Evolutionary conservation across 2,888 invertebrate genomes (phyloP), one percentile per base, ranked within the genome.

Genomic region (Micoletzkya japonica): DNA sequence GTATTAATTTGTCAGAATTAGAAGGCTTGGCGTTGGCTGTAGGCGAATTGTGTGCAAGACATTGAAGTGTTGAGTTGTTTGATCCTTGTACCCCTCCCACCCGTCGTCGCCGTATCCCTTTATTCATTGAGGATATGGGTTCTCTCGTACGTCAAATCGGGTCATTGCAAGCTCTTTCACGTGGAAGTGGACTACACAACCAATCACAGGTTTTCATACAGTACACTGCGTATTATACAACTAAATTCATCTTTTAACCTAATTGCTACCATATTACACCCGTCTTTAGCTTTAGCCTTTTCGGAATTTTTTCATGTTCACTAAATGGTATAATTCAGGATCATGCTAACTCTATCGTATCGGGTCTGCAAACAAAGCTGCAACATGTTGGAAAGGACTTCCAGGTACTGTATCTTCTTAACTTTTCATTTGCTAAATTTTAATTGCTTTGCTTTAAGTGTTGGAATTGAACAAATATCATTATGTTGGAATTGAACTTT

Each of bases 371-470:
- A 88, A 95, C 96, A 1, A 92, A 95, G 86, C 88, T 98, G 79
- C 97, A 96, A 39, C 91, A 91, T 74, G 96, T 98, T 93, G 96
- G 96, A 59, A 94, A 93, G 76, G 93, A 95, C 85, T 98, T 98
- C 86, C 96, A 97, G 88, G 67, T 56, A 49, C 37, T 20, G 37
- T 37, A 36, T 67, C 1, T n/a, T n/a, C n/a, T n/a, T n/a, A n/a
- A n/a, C n/a, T n/a, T n/a, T n/a, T n/a, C n/a, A n/a, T n/a, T n/a
- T n/a, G n/a, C n/a, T n/a, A n/a, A n/a, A n/a, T n/a, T n/a, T n/a
- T n/a, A n/a, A n/a, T n/a, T n/a, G n/a, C n/a, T n/a, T n/a, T n/a
- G n/a, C n/a, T n/a, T n/a, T n/a, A n/a, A n/a, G n/a, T n/a, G n/a
- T n/a, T n/a, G n/a, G n/a, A n/a, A n/a, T 10, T n/a, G 7, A 54